phyloP scores from a whole-genome alignment of 2,888 invertebrate species.

The Cremastinae sp. region DNA sequence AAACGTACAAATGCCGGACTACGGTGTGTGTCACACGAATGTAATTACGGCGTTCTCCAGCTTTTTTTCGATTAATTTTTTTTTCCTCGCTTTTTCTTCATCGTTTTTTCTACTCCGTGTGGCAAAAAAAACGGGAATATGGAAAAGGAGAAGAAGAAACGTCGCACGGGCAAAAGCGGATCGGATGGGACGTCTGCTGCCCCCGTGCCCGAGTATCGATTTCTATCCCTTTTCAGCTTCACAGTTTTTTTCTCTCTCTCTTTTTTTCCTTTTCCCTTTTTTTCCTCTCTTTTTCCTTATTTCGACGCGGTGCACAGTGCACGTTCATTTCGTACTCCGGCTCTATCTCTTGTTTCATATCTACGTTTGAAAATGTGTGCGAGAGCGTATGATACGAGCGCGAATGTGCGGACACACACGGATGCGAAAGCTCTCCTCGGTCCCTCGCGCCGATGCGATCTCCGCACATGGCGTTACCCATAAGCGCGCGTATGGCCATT shows the following conservation, averaged over 20 bases:
- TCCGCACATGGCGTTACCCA: constrained; percentile 9
- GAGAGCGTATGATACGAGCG: not conserved
- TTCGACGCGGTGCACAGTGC: no score
- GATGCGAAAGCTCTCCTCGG: no score
- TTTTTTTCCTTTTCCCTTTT: constrained; percentile 44
- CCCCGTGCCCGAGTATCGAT: constrained; percentile 71
- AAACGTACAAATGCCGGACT: constrained; percentile 60
- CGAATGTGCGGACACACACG: no score
- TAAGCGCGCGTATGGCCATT: constrained; percentile 13
- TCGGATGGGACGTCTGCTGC: constrained; percentile 56
- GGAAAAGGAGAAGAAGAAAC: constrained; percentile 38
- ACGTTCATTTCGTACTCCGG: constrained; percentile 33
- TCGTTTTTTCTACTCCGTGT: constrained; percentile 47
- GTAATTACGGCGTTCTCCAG: constrained; percentile 54
- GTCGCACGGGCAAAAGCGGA: constrained; percentile 49
- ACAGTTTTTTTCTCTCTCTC: constrained; percentile 49
- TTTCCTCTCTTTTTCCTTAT: constrained; percentile 55
- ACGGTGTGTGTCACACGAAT: constrained; percentile 53
- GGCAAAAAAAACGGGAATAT: constrained; percentile 37
- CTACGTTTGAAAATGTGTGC: not conserved
- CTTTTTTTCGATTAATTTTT: constrained; percentile 34
- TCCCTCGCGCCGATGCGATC: no score
- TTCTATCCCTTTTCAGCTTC: constrained; percentile 58
- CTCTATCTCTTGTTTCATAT: not conserved
- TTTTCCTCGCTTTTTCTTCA: constrained; percentile 26